Evolutionary conservation across 2,797 vertebrate species (phyloP).

Genomic region (Telmatherina bonti): DNA sequence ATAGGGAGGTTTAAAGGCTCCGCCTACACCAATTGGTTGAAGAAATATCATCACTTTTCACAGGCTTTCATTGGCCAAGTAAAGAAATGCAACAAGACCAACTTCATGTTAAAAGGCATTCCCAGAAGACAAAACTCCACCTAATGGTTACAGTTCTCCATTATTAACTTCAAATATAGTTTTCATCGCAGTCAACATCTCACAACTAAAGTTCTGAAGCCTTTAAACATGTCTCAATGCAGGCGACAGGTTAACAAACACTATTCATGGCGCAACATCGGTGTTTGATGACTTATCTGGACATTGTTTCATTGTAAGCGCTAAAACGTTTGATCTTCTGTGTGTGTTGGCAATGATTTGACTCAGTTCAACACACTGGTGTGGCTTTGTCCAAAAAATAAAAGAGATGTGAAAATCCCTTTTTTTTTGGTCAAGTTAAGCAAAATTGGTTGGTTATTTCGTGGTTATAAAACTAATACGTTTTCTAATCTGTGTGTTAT

Average conservation of each 20-base stretch:
- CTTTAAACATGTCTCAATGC: too few species aligned
- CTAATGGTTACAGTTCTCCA: constrained; percentile 14
- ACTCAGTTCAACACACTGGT: too few species aligned
- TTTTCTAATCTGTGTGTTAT: constrained; percentile 10
- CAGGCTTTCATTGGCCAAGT: constrained; percentile 25
- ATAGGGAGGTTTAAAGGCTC: constrained; percentile 8
- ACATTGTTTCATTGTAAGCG: constrained; percentile 1
- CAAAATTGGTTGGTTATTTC: constrained; percentile 2
- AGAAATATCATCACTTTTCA: constrained; percentile 6
- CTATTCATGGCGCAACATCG: neutral
- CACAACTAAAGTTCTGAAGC: too few species aligned
- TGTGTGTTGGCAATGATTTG: constrained; percentile 6
- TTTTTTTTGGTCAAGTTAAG: neutral
- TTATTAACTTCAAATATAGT: constrained; percentile 27
- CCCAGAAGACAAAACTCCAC: constrained; percentile 2
- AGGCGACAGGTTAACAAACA: neutral
- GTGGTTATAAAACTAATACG: neutral
- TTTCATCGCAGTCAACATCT: neutral
- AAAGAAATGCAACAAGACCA: too few species aligned
- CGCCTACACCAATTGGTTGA: neutral
- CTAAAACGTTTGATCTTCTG: constrained; percentile 37
- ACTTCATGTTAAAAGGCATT: too few species aligned
- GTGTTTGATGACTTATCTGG: constrained; percentile 8
- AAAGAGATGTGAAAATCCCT: constrained; percentile 3
- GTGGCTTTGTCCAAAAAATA: neutral